Percentiles rank a stretch among this genome's conserved stretches.
Evolutionary conservation across 2,888 invertebrate genomes (phyloP).

Genomic region (Cantharis nigra): DNA sequence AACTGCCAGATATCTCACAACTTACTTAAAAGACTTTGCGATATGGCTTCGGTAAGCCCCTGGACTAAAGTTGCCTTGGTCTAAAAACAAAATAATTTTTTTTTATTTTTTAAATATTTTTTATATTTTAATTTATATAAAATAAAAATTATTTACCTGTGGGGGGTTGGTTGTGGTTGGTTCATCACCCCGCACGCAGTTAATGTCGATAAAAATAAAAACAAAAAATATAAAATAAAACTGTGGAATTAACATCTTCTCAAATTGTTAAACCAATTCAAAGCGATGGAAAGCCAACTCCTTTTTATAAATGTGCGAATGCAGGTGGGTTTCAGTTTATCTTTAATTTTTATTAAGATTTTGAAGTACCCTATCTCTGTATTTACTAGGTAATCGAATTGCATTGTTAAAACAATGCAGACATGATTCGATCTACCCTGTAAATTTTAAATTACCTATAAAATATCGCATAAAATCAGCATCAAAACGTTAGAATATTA

Average conservation of each 20-base stretch:
- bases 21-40: no score
- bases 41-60: neutral
- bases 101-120: no score
- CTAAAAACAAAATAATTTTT: neutral
- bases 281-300: neutral
- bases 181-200: neutral
- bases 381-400: neutral
- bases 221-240: neutral
- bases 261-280: neutral
- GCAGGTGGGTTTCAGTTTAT: neutral
- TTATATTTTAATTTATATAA: no score
- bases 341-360: neutral
- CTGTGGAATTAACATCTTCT: neutral
- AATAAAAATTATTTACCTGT: neutral
- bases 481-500: no score
- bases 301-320: neutral
- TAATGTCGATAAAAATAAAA: neutral
- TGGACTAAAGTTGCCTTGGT: neutral
- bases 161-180: neutral
- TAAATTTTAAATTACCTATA: neutral
- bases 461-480: neutral
- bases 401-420: neutral
- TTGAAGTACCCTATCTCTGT: neutral
- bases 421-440: neutral
- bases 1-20: no score